Evolutionary conservation across 2,113 vertebrate genomes (phyloP).

Genomic region (Eptatretus burgeri): DNA sequence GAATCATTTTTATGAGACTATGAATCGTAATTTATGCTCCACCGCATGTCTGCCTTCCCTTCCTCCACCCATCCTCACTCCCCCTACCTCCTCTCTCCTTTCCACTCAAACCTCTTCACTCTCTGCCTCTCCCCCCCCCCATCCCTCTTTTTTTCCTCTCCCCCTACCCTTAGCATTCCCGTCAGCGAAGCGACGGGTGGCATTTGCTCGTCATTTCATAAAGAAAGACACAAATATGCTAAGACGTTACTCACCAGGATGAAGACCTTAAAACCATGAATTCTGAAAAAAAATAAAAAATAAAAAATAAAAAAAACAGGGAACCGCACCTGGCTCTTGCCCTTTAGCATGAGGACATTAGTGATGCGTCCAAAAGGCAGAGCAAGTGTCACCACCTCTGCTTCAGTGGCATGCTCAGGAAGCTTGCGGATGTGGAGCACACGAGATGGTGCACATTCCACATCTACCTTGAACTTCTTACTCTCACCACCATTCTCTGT

Average conservation of each 20-base stretch:
- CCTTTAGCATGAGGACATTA: constrained; percentile 87
- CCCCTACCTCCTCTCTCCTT: no score
- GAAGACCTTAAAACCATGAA: constrained; percentile 6
- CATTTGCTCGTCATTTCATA: no score
- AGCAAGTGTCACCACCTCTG: constrained; percentile 78
- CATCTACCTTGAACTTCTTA: constrained; percentile 69
- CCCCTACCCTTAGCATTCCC: no score
- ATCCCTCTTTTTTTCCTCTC: no score
- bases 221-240: not conserved
- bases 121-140: no score
- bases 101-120: no score
- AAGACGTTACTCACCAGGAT: not conserved
- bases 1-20: no score
- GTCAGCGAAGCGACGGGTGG: no score
- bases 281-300: not conserved
- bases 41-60: no score
- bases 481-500: constrained; percentile 75
- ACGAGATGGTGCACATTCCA: constrained; percentile 52
- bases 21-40: no score
- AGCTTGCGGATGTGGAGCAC: constrained; percentile 90
- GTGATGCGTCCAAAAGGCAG: constrained; percentile 93
- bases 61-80: no score
- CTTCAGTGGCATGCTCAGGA: constrained; percentile 70
- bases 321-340: constrained; percentile 51
- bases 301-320: not conserved